These are phyloP conservation scores for Hippocampus barbouri DNA, from an alignment of 2,113 vertebrate species.

Conservation along the genomic window DNA sequence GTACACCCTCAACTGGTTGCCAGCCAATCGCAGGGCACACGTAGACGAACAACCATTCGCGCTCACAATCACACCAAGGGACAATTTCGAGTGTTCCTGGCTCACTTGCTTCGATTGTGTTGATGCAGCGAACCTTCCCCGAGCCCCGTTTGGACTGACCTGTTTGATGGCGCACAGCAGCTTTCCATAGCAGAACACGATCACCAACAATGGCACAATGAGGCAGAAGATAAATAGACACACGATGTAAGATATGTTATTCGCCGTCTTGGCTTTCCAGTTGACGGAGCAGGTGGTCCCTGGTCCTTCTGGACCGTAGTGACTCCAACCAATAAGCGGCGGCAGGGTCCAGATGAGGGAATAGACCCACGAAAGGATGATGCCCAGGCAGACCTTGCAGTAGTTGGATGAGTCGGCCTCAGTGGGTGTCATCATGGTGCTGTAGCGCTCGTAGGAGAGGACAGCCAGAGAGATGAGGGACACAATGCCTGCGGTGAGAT, in stretches of 20 bases:
- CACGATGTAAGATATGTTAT: constrained; percentile 75
- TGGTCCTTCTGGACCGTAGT: constrained; percentile 75
- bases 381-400: constrained; percentile 68
- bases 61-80: too few species aligned
- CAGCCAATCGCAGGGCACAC: too few species aligned
- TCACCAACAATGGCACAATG: constrained; percentile 74
- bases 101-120: background rate
- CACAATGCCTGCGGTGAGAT: constrained; percentile 68
- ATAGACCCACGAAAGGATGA: constrained; percentile 75
- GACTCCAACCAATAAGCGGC: constrained; percentile 79
- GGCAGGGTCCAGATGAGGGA: constrained; percentile 77
- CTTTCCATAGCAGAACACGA: constrained; percentile 76
- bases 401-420: constrained; percentile 78
- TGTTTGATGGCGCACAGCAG: constrained; percentile 74
- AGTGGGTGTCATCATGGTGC: constrained; percentile 71
- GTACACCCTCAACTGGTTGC: too few species aligned
- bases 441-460: constrained; percentile 79
- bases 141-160: constrained; percentile 56
- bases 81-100: too few species aligned
- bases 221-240: constrained; percentile 81
- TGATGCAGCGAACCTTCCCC: background rate
- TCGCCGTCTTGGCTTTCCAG: constrained; percentile 74
- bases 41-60: too few species aligned
- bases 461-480: constrained; percentile 79
- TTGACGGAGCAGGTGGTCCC: constrained; percentile 80